Percentiles rank a stretch among this genome's conserved stretches.
These are phyloP conservation scores for Physocephala rufipes DNA, from an alignment of 2,888 invertebrate species.

Conservation along the genomic window DNA sequence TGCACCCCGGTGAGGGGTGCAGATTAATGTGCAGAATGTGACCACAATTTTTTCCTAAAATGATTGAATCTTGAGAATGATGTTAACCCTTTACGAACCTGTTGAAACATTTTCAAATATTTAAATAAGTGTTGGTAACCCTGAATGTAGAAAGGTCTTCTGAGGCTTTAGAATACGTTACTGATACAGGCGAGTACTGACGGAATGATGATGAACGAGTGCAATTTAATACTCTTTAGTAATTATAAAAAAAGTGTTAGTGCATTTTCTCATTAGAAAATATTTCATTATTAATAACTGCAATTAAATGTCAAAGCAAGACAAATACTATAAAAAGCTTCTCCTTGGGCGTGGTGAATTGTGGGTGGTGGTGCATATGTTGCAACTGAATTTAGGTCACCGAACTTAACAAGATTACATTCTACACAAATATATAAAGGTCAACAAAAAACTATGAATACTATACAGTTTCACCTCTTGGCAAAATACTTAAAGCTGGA, in stretches of 20 bases:
- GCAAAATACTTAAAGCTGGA: too few relatives aligned
- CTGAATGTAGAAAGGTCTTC: background rate
- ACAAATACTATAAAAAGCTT: background rate
- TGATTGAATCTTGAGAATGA: constrained; percentile 6
- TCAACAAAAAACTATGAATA: background rate
- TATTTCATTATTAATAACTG: too few relatives aligned
- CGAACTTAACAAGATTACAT: constrained; percentile 22
- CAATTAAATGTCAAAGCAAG: too few relatives aligned
- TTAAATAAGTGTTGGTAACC: background rate
- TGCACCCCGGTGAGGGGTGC: too few relatives aligned
- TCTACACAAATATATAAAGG: background rate
- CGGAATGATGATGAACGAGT: too few relatives aligned
- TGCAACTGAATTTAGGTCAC: constrained; percentile 28
- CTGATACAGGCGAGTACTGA: too few relatives aligned
- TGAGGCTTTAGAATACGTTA: too few relatives aligned
- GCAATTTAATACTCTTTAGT: too few relatives aligned
- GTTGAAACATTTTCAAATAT: constrained; percentile 26
- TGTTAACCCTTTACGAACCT: constrained; percentile 24
- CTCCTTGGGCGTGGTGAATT: constrained; percentile 28
- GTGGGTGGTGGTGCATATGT: constrained; percentile 5
- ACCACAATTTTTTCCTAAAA: too few relatives aligned
- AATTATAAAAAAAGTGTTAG: too few relatives aligned
- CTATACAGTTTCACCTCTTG: background rate
- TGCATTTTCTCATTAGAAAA: too few relatives aligned
- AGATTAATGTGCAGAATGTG: too few relatives aligned